Evolutionary conservation across 1,140 invertebrate genomes (phyloP).

Genomic region (Heliconius melpomene): DNA sequence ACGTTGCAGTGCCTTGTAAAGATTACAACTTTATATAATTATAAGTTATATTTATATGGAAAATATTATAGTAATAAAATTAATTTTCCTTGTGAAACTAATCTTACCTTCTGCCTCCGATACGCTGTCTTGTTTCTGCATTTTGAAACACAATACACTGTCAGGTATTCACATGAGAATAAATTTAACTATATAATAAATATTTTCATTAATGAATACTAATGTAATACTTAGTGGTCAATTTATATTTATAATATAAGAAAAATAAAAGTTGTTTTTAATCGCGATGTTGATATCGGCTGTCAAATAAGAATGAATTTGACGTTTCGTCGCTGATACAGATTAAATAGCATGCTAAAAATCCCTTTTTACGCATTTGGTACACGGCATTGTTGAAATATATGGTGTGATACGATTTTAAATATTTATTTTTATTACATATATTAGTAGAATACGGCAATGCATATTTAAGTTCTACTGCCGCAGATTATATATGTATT

Average conservation of each 20-base stretch:
- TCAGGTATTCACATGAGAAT: not conserved
- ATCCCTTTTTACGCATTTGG: conserved; percentile 1
- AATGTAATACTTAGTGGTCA: not conserved
- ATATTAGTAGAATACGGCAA: not conserved
- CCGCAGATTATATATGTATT: not conserved
- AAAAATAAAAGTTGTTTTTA: not conserved
- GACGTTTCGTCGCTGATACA: conserved; percentile 1
- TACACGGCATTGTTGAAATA: not conserved
- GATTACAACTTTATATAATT: not conserved
- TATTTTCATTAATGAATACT: not conserved
- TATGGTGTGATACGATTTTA: too few relatives aligned
- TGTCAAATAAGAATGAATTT: conserved; percentile 3
- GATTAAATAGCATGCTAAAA: not conserved
- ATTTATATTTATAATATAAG: not conserved
- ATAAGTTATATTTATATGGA: not conserved
- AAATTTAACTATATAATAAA: not conserved
- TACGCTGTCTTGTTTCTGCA: conserved; percentile 45
- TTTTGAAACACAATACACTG: conserved; percentile 23
- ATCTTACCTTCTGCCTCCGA: conserved; percentile 51
- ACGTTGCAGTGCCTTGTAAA: not conserved
- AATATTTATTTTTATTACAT: not conserved
- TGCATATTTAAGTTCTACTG: not conserved
- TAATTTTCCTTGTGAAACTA: not conserved
- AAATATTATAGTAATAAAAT: too few relatives aligned
- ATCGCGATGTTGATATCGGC: conserved; percentile 3